Conservation (phyloP, 1,140 invertebrate species). For the Venustaconcha ellipsiformis region DNA sequence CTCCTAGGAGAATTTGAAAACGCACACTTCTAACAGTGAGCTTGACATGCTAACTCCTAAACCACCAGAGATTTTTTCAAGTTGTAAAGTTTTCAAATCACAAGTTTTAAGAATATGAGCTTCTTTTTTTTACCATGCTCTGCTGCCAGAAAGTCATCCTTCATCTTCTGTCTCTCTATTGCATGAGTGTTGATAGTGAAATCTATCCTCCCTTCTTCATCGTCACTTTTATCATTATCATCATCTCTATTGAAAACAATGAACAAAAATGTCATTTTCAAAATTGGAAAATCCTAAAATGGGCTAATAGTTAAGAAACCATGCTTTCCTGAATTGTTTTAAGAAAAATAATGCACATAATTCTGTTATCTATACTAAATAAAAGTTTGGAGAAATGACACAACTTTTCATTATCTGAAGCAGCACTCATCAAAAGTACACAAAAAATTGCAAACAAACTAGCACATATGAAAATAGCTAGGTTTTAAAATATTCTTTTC, state of each 20-base stretch:
- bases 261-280: background rate
- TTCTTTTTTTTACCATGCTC: constrained; percentile 75
- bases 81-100: background rate
- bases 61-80: background rate
- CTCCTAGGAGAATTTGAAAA: background rate
- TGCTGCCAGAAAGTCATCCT: constrained; percentile 85
- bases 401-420: no score
- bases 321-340: no score
- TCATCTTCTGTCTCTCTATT: constrained; percentile 80
- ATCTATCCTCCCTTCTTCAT: constrained; percentile 81
- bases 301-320: background rate
- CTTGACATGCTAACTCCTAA: background rate
- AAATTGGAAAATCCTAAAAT: background rate
- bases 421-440: no score
- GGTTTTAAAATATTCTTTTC: no score
- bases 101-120: background rate
- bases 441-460: no score
- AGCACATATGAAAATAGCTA: no score
- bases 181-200: constrained; percentile 82
- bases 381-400: no score
- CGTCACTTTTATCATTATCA: constrained; percentile 84
- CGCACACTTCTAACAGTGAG: background rate
- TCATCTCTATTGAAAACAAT: constrained; percentile 77
- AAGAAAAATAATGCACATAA: no score
- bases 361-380: no score